Base-by-base conservation (phyloP, 2,797 vertebrate genomes). In the Bovichtus diacanthus region DNA sequence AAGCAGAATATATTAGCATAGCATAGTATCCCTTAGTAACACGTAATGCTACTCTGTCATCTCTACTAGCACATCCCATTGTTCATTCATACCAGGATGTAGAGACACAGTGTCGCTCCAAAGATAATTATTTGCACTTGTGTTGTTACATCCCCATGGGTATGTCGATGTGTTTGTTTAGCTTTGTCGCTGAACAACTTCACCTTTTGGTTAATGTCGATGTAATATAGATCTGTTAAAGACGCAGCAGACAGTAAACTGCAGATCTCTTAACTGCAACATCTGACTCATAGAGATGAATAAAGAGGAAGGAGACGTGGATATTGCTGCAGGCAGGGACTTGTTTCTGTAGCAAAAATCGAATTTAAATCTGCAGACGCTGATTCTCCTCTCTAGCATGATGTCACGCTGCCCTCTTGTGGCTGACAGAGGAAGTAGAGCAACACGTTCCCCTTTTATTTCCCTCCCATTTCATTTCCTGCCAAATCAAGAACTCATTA, bases 361-460 rank as follows among this genome's bases (percentile, higher is more conserved):
- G 55, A 18, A 55, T 27, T 16, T 34, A 61, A 34, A 44, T 15
- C 7, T 3, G 1, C 70, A 60, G 9, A 15, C 23, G 0, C 16
- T 69, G 11, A 50, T 18, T 41, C 23, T 47, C 34, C 11, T 62
- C 23, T 5, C n/a, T 2, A 6, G 6, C 6, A 3, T 9, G 51
- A 9, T 54, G 75, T 12, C n/a, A 78, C 41, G 25, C 86, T 88
- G 87, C 80, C 88, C 81, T 83, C 92, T 63, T 29, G 87, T 90
- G 92, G 87, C n/a, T 6, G 27, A 47, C 44, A 34, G 15, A 41
- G 56, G 64, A 77, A 85, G 9, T 27, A 50, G 41, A 16, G 16
- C 9, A 72, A 13, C n/a, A 23, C 2, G 0, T 36, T 51, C 19
- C n/a, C 13, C 29, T 9, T 29, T 63, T 13, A 47, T 53, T 46